Conservation (phyloP, 1,140 invertebrate species). For the Gryon sp. region DNA sequence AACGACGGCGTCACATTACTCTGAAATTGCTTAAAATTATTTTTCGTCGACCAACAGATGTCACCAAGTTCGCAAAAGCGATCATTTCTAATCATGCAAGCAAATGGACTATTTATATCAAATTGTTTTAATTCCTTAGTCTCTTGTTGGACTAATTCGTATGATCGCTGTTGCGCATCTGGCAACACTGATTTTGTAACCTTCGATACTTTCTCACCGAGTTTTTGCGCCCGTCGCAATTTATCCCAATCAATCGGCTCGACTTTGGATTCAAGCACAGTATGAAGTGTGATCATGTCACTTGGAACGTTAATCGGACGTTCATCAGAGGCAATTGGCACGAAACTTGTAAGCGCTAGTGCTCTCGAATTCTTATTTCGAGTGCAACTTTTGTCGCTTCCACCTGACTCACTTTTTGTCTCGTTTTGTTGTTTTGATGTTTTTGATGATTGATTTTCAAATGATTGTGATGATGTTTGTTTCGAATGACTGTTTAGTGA, state of each 20-base stretch:
- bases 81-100: background rate
- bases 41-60: constrained; percentile 12
- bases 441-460: too few relatives aligned
- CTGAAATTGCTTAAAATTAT: constrained; percentile 22
- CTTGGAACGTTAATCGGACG: background rate
- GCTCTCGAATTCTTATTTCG: too few relatives aligned
- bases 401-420: too few relatives aligned
- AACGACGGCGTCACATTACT: background rate
- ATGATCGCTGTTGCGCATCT: background rate
- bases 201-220: background rate
- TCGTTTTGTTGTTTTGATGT: too few relatives aligned
- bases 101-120: constrained; percentile 2
- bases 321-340: background rate
- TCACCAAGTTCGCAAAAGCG: constrained; percentile 8
- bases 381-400: background rate
- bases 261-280: background rate
- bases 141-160: background rate
- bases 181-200: background rate
- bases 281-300: constrained; percentile 5
- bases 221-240: background rate
- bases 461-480: too few relatives aligned
- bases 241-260: constrained; percentile 15
- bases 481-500: too few relatives aligned
- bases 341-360: too few relatives aligned
- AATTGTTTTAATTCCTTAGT: background rate